Evolutionary conservation across 2,797 vertebrate genomes (phyloP), one percentile per base, ranked within the genome.

Genomic region (Morus bassanus): DNA sequence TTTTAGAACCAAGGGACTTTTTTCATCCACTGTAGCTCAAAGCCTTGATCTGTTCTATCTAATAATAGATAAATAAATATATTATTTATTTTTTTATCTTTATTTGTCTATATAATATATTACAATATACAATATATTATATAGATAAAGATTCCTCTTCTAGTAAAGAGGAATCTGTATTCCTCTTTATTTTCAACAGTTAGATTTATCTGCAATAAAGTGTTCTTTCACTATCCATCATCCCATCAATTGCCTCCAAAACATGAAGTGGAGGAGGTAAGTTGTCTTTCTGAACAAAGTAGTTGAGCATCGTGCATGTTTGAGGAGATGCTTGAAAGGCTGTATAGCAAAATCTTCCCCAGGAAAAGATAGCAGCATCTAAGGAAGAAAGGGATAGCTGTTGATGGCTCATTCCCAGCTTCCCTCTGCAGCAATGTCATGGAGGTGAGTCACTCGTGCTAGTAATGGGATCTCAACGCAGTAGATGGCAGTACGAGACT

Each of bases 401-500:
- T 8, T 35, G 27, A 4, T 21, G 72, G 37, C 39, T 54, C 31
- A 21, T 10, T 82, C 46, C 56, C 18, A 31, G 37, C 57, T 88
- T 78, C 8, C 31, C 59, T 37, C 69, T 51, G 70, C 90, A 84
- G 82, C 60, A 8, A 1, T 15, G 76, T 73, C 85, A n/a, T 4
- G 1, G 57, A 43, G 68, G 35, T 33, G 60, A 63, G 77, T 33
- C 57, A 15, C 81, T 83, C 3, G 4, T 33, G 37, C 53, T 48
- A 23, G 78, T 9, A 60, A 30, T 3, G 13, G 70, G 68, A n/a
- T 16, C 57, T 86, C 65, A 45, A 11, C 8, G 70, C 97, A 16
- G 91, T 94, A 97, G 97, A 56, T 96, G 97, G 97, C 97, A 97
- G 94, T 94, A 69, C 12, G 39, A 92, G 89, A 93, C 94, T 92